Base-by-base conservation (phyloP, 1,140 invertebrate genomes). In the Bathynomus jamesi region DNA sequence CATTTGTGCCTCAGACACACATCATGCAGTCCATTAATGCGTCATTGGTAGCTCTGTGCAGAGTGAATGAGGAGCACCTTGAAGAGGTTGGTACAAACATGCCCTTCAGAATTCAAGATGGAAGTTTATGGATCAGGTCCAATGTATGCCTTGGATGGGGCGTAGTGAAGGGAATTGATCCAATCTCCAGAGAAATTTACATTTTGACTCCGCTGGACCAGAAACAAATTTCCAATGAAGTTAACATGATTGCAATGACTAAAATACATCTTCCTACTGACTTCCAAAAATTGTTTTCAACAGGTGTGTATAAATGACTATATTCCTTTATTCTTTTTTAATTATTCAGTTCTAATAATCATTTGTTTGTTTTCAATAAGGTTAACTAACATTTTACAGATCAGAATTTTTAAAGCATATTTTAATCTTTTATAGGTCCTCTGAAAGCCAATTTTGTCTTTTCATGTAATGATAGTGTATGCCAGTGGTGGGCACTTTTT, bases 1-100 rank as follows among this genome's bases (percentile, higher is more conserved):
- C 85, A 83, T 92, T 91, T 73, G 92, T 83, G 28, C 92, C 81
- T 1, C 91, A 90, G 62, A 87, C 85, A 4, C 86, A 81, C 72
- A 87, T 84, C 67, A 87, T 84, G 8, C 86, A 86, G 4, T 89
- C 89, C 76, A 81, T 85, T 85, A 90, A 87, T 28, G 91, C 88
- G 5, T 83, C 79, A 88, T 90, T 80, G 46, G 85, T 83, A 71
- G 61, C 65, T 21, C 72, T 71, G n/a, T 66, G 67, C 30, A 24
- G 40, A 3, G 62, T 71, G 5, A 60, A 64, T 21, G 53, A 32
- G 13, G 32, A 31, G 17, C 28, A 60, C 28, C 17, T 70, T 13
- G 28, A 66, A 3, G 61, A 27, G n/a, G n/a, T 66, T 27, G 11
- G 30, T 31, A 46, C 31, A n/a, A 8, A 70, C 29, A 32, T 60